phyloP scores from a whole-genome alignment of 2,797 vertebrate genomes.

The Philypnodon macrostomus region DNA sequence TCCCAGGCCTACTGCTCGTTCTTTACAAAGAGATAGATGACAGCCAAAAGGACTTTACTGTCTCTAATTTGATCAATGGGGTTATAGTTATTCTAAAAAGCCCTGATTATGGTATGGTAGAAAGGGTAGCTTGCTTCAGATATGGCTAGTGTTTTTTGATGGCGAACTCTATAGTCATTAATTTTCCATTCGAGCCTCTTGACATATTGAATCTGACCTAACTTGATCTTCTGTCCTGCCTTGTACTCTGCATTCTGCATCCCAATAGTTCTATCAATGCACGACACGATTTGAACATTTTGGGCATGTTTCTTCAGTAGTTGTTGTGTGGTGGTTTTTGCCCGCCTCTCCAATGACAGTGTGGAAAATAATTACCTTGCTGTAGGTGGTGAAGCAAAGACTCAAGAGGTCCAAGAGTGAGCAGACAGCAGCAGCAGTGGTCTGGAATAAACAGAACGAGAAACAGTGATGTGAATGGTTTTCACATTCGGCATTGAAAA shows the following conservation, averaged over 20 bases:
- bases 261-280: conserved; percentile 1
- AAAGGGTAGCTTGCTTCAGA: conserved; percentile 51
- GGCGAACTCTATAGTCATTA: conserved; percentile 32
- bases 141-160: conserved; percentile 14
- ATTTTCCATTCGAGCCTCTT: conserved; percentile 26
- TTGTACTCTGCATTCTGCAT: conserved; percentile 17
- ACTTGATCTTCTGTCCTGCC: conserved; percentile 26
- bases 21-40: conserved; percentile 12
- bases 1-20: conserved; percentile 23
- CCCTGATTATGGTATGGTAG: conserved; percentile 26
- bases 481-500: background rate
- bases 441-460: conserved; percentile 1
- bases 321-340: conserved; percentile 1
- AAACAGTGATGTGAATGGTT: conserved; percentile 3
- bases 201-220: conserved; percentile 42
- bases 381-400: conserved; percentile 2
- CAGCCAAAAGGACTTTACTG: background rate
- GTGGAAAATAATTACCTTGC: conserved; percentile 7
- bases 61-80: conserved; percentile 12
- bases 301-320: background rate
- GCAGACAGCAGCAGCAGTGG: conserved; percentile 19
- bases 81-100: conserved; percentile 35
- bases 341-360: conserved; percentile 5
- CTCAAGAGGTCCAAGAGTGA: conserved; percentile 7
- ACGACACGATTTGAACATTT: background rate